Evolutionary conservation across 2,113 vertebrate species (phyloP), one percentile per base, ranked within the genome.

Genomic region (Raphicerus campestris): DNA sequence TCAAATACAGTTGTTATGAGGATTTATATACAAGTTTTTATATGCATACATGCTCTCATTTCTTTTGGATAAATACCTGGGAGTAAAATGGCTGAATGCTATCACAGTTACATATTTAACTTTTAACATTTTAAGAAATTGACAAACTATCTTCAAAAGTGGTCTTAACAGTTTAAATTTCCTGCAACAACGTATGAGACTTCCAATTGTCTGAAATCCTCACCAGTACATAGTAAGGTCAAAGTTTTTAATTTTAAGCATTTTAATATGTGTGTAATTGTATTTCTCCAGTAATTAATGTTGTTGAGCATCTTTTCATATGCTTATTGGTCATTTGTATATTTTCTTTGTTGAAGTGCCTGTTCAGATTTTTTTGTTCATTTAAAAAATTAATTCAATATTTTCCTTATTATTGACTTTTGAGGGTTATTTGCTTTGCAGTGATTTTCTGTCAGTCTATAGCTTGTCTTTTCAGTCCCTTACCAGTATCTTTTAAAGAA

Each of bases 121-220:
- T 94, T 91, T 85, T 88, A 89, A 63, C 61, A 84, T 85, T 61
- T 96, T 89, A 22, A 94, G 35, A 92, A 96, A 81, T 63, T 92
- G 24, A 11, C 42, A 84, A 85, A 58, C 32, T 58, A 42, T 73
- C 58, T 90, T 81, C 58, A 51, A 49, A 93, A 66, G 32, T n/a
- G 26, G 58, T 49, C 61, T 73, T 42, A 51, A 14, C 30, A 56
- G 11, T 63, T 84, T 78, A 75, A 42, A 94, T 70, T 82, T 84
- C 53, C 32, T 93, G 51, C 32, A 94, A 45, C 9, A 51, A 22
- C 58, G 2, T 61, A 19, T 85, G n/a, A 75, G 35, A 51, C 13
- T 90, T 66, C 2, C 20, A 61, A 8, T 90, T 93, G 47, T 32
- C 94, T 17, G 70, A 19, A 11, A 92, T 89, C 19, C 32, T 84